phyloP scores from a whole-genome alignment of 2,113 vertebrate genomes.

The Paramisgurnus dabryanus region DNA sequence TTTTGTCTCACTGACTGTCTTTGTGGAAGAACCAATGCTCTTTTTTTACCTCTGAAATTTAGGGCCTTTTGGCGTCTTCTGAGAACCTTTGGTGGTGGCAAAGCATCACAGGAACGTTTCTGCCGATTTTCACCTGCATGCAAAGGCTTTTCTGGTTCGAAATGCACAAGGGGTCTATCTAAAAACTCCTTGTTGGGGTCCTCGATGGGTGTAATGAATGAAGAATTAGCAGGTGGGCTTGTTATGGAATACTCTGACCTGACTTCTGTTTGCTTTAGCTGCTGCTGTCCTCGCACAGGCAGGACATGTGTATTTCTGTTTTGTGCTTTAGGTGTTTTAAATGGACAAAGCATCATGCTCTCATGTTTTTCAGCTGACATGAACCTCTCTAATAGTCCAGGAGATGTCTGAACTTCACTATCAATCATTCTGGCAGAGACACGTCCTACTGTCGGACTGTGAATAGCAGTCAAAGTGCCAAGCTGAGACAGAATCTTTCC shows the following conservation, averaged over 20 bases:
- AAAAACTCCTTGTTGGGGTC: conserved; percentile 48
- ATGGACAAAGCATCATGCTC: conserved; percentile 12
- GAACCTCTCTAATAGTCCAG: conserved; percentile 43
- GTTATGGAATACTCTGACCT: neutral
- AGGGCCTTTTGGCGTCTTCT: conserved; percentile 36
- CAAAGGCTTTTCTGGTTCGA: conserved; percentile 19
- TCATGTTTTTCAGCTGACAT: conserved; percentile 41
- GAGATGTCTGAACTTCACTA: conserved; percentile 69
- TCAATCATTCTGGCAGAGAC: conserved; percentile 51
- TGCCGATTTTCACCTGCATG: neutral
- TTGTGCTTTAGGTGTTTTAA: conserved; percentile 20
- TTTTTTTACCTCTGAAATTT: conserved; percentile 56
- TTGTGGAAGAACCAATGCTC: conserved; percentile 57
- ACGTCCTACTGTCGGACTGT: conserved; percentile 49
- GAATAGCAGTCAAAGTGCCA: conserved; percentile 56
- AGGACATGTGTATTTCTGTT: conserved; percentile 8
- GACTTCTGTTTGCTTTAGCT: neutral
- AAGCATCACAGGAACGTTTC: conserved; percentile 3
- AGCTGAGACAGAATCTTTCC: conserved; percentile 67
- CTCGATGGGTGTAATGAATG: neutral
- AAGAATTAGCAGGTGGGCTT: conserved; percentile 1
- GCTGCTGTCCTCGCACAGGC: conserved; percentile 19
- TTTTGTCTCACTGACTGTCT: conserved; percentile 39
- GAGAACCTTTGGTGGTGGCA: conserved; percentile 14
- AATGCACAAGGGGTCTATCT: conserved; percentile 1